These are phyloP conservation scores for Pogonomyrmex californicus DNA, from an alignment of 1,140 invertebrate genomes.

Conservation along the genomic window DNA sequence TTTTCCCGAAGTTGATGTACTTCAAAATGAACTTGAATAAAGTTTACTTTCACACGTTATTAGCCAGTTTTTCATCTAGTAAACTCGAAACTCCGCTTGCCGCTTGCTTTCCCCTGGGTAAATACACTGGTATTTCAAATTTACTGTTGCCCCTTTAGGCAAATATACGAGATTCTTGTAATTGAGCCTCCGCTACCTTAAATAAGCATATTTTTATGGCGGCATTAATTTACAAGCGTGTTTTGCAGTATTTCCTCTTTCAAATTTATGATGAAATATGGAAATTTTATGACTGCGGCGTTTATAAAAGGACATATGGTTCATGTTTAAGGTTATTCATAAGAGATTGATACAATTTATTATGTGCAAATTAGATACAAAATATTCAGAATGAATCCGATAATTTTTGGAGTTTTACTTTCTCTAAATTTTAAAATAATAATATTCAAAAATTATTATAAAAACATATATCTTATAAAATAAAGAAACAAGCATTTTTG, in stretches of 20 bases:
- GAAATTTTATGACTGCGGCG: constrained; percentile 4
- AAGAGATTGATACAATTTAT: not conserved
- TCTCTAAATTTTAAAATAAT: not conserved
- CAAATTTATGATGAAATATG: constrained; percentile 20
- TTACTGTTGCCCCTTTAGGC: constrained; percentile 23
- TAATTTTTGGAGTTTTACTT: not conserved
- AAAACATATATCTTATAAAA: constrained; percentile 1
- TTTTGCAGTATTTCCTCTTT: constrained; percentile 10
- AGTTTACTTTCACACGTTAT: constrained; percentile 23
- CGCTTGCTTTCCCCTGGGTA: not conserved
- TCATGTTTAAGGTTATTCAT: not conserved
- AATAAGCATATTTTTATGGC: constrained; percentile 36
- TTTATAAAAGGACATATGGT: not conserved
- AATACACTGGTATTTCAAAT: constrained; percentile 44
- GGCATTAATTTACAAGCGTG: constrained; percentile 30
- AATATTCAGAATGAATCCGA: not conserved
- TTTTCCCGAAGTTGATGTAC: not conserved
- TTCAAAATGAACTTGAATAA: not conserved
- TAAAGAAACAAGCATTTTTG: constrained; percentile 9
- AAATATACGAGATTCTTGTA: constrained; percentile 40
- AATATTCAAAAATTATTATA: not conserved
- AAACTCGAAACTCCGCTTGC: constrained; percentile 1
- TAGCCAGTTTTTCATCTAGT: not conserved
- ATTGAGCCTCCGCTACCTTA: constrained; percentile 22
- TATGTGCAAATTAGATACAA: not conserved